Evolutionary conservation across 1,140 invertebrate species (phyloP).

Genomic region (Drosophila aff.): DNA sequence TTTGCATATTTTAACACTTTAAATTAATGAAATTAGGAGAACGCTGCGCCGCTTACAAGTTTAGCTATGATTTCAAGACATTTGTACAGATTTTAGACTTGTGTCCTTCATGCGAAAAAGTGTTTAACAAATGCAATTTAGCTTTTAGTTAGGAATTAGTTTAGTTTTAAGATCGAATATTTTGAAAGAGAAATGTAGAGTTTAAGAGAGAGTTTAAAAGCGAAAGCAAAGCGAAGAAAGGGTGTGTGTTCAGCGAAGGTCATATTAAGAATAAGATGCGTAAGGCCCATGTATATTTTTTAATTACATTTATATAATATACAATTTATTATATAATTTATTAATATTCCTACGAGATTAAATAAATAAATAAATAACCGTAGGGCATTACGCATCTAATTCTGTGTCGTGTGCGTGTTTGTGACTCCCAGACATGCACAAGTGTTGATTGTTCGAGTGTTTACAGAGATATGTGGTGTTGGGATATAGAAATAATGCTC

Average conservation of each 20-base stretch:
- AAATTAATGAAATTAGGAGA: no score
- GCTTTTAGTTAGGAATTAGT: not conserved
- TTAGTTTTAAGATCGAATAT: not conserved
- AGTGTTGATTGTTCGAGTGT: not conserved
- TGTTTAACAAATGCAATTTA: not conserved
- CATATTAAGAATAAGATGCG: not conserved
- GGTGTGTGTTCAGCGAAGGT: not conserved
- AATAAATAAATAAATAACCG: no score
- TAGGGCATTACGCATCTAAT: not conserved
- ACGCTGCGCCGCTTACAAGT: not conserved
- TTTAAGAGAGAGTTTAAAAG: not conserved
- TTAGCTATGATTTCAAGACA: not conserved
- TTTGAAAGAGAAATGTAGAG: not conserved
- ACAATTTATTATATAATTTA: no score
- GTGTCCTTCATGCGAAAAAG: slow-evolving; percentile 5
- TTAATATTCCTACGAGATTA: not conserved
- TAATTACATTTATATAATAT: not conserved
- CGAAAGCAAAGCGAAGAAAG: slow-evolving; percentile 1
- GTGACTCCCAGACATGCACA: slow-evolving; percentile 14
- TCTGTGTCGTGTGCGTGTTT: not conserved
- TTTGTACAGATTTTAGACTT: not conserved
- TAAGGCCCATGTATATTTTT: not conserved
- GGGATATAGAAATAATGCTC: slow-evolving; percentile 1
- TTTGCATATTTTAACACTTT: no score
- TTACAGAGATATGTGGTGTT: not conserved